These are phyloP conservation scores for Hepsetus odoe DNA, from an alignment of 2,113 vertebrate species.

Conservation along the genomic window DNA sequence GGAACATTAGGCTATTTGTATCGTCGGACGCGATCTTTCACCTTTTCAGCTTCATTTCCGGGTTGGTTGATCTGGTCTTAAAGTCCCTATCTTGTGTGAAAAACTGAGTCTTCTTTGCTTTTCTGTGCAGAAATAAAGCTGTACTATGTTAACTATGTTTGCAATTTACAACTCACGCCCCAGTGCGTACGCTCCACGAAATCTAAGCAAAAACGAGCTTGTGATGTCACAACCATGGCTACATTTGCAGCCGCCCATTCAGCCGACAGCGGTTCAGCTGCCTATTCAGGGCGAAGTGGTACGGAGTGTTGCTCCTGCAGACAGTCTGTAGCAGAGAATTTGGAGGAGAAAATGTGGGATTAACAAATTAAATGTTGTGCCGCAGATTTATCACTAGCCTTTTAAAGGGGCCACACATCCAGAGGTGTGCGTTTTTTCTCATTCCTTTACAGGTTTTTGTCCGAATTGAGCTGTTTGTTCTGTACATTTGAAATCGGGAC, in stretches of 20 bases:
- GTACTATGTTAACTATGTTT: too few relatives aligned
- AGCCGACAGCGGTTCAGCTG: background rate
- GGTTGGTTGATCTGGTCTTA: background rate
- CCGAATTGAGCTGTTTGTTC: background rate
- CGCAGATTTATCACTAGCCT: background rate
- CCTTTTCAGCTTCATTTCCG: background rate
- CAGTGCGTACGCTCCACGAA: too few relatives aligned
- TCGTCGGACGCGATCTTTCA: constrained; percentile 2
- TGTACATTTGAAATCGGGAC: background rate
- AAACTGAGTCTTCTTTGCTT: background rate
- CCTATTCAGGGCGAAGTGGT: too few relatives aligned
- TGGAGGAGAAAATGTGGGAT: too few relatives aligned
- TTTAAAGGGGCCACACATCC: background rate
- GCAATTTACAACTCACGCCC: too few relatives aligned
- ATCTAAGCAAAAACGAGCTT: background rate
- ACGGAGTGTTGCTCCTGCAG: too few relatives aligned
- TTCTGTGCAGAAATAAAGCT: too few relatives aligned
- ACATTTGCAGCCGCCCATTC: too few relatives aligned
- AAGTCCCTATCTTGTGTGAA: background rate
- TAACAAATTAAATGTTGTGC: background rate
- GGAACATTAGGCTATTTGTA: background rate
- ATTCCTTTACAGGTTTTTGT: too few relatives aligned
- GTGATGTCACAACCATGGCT: background rate
- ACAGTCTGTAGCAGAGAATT: too few relatives aligned
- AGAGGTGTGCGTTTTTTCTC: too few relatives aligned